These are phyloP conservation scores for Sitophilus oryzae DNA, from an alignment of 1,140 invertebrate genomes.

Conservation along the genomic window DNA sequence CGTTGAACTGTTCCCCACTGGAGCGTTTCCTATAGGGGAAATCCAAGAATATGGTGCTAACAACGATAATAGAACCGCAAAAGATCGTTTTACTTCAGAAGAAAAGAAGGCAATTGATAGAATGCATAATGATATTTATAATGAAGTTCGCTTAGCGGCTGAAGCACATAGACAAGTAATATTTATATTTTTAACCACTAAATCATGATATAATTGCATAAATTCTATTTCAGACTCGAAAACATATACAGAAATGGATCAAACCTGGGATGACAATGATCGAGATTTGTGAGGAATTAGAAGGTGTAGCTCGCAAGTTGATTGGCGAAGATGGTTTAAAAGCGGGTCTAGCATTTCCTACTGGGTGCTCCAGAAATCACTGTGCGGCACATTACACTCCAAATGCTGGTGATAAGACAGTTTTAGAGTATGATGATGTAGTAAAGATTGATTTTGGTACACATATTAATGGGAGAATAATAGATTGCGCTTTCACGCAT, in stretches of 20 bases:
- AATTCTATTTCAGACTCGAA: conserved; percentile 57
- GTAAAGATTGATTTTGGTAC: conserved; percentile 99
- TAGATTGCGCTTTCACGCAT: conserved; percentile 98
- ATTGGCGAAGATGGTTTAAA: conserved; percentile 95
- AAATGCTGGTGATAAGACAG: conserved; percentile 94
- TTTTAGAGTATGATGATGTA: conserved; percentile 93
- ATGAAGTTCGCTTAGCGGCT: conserved; percentile 90
- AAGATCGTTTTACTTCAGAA: conserved; percentile 81
- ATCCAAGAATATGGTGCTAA: conserved; percentile 68
- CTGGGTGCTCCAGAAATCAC: conserved; percentile 96
- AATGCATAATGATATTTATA: conserved; percentile 84
- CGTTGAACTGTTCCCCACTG: conserved; percentile 76
- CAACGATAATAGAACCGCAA: conserved; percentile 76
- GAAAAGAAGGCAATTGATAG: conserved; percentile 81
- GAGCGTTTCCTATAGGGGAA: conserved; percentile 71
- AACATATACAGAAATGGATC: conserved; percentile 85
- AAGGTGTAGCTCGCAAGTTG: conserved; percentile 82
- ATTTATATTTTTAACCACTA: not conserved
- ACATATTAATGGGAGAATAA: conserved; percentile 97
- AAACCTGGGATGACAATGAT: conserved; percentile 99
- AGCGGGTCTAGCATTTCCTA: conserved; percentile 97
- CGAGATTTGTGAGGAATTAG: conserved; percentile 95
- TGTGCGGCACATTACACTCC: conserved; percentile 99
- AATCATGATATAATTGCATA: not conserved
- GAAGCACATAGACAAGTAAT: conserved; percentile 88